Evolutionary conservation across 92 coral and sea anemone species (phyloP), one percentile per base, ranked within the genome.

Genomic region (Siderastrea siderea): DNA sequence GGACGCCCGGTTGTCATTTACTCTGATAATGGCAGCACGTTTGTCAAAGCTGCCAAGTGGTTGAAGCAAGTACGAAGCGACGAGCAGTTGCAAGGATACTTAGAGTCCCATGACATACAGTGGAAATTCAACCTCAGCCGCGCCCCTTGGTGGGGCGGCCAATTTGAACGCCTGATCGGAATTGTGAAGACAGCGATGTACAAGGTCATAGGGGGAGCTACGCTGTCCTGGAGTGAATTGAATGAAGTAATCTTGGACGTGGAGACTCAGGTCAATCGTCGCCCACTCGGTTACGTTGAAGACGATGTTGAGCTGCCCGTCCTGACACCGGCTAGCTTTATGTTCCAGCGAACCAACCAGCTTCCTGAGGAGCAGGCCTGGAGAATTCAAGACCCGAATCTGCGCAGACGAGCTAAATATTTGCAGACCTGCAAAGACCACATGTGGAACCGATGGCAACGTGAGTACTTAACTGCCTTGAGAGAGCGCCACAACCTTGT

Each of bases 71-170:
- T 72, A 16, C 69, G 86, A 43, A 86, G 53, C 14, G 81, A 85
- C 51, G 92, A 89, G 89, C 52, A 49, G 44, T 15, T 84, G 62
- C 89, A 83, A 61, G 92, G 90, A 13, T 84, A n/a, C 84, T 91
- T 89, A 3, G 92, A 84, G 46, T 50, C 68, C 64, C 84, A 90
- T 26, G 71, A 90, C 7, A 66, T 90, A 49, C 14, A 0, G 13
- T 86, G 94, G 94, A 80, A 86, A 57, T 91, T 91, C 63, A 91
- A 86, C 58, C 79, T 87, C 64, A 78, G 82, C 77, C 76, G 84
- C 45, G 86, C 90, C 3, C 93, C 93, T n/a, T 90, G 90, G 90
- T 26, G 38, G 90, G 92, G 94, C 71, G 94, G 92, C 7, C 92
- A 90, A 52, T 90, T 90, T 55, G 93, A 85, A 62, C 77, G 93